Evolutionary conservation across 2,113 vertebrate genomes (phyloP).

Genomic region (Blennius ocellaris): DNA sequence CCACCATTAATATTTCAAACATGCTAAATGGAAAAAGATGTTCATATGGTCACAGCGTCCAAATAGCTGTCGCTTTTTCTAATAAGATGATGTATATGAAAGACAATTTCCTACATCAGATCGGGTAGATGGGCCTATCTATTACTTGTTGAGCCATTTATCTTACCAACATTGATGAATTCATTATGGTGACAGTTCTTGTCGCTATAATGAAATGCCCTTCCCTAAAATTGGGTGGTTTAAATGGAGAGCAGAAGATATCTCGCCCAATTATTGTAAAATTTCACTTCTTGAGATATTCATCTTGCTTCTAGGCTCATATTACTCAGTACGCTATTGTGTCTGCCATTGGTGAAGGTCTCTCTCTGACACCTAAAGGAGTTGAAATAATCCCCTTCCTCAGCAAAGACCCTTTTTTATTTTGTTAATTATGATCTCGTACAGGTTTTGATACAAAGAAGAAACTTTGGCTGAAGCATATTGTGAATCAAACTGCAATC

Average conservation of each 20-base stretch:
- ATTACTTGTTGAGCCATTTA: constrained; percentile 89
- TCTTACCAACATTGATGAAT: constrained; percentile 91
- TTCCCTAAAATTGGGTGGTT: constrained; percentile 81
- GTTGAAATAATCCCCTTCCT: constrained; percentile 40
- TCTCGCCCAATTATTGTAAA: constrained; percentile 85
- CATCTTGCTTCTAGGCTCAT: constrained; percentile 72
- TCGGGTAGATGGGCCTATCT: constrained; percentile 85
- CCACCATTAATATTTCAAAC: constrained; percentile 90
- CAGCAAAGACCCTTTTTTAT: constrained; percentile 42
- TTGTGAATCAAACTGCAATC: constrained; percentile 27
- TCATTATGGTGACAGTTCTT: constrained; percentile 88
- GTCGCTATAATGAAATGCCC: constrained; percentile 90
- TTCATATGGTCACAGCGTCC: constrained; percentile 80
- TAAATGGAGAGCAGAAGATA: constrained; percentile 84
- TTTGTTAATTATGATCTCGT: constrained; percentile 51
- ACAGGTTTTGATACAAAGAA: constrained; percentile 39
- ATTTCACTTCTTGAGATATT: constrained; percentile 76
- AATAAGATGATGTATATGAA: constrained; percentile 87
- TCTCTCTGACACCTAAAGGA: constrained; percentile 67
- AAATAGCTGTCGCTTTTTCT: constrained; percentile 85
- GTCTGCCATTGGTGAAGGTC: constrained; percentile 47
- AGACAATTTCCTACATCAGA: constrained; percentile 87
- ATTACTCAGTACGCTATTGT: constrained; percentile 60
- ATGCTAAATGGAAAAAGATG: constrained; percentile 88
- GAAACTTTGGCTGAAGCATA: constrained; percentile 38